A percentile compares a stretch with the other conserved stretches of the same genome.
Evolutionary conservation across 2,113 vertebrate species (phyloP).

Genomic region (Telmatochromis bifrenatus): DNA sequence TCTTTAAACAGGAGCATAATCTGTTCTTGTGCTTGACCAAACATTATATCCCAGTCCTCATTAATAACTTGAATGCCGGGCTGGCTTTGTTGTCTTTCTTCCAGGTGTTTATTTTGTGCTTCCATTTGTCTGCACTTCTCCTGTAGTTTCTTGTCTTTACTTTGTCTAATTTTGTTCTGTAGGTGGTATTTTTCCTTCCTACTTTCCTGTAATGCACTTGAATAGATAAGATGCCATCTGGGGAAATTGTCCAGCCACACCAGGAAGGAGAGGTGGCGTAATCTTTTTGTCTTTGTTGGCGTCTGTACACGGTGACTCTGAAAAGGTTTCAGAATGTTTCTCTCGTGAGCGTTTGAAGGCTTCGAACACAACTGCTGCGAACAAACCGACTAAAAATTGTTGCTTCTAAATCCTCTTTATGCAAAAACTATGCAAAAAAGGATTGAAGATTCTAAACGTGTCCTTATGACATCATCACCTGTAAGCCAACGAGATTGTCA

Average conservation of each 20-base stretch:
- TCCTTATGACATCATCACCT: background rate
- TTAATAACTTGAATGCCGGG: background rate
- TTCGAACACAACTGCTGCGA: background rate
- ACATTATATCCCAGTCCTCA: background rate
- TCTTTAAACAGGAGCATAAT: background rate
- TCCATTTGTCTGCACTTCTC: background rate
- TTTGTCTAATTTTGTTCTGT: background rate
- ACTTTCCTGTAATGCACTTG: background rate
- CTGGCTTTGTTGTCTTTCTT: background rate
- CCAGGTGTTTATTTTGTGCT: background rate
- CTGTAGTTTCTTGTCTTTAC: background rate
- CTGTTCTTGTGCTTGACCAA: background rate
- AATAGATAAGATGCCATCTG: background rate
- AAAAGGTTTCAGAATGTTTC: background rate
- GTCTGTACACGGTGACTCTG: background rate
- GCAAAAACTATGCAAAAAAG: background rate
- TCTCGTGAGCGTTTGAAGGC: background rate
- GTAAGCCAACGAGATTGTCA: background rate
- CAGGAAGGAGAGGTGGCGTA: background rate
- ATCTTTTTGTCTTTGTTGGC: background rate
- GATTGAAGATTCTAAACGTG: background rate
- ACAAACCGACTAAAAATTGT: background rate
- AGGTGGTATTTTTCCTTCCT: background rate
- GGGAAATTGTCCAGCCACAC: background rate
- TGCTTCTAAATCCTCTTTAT: background rate